Conservation (phyloP, 2,113 vertebrate genomes). For the Bungarus multicinctus region DNA sequence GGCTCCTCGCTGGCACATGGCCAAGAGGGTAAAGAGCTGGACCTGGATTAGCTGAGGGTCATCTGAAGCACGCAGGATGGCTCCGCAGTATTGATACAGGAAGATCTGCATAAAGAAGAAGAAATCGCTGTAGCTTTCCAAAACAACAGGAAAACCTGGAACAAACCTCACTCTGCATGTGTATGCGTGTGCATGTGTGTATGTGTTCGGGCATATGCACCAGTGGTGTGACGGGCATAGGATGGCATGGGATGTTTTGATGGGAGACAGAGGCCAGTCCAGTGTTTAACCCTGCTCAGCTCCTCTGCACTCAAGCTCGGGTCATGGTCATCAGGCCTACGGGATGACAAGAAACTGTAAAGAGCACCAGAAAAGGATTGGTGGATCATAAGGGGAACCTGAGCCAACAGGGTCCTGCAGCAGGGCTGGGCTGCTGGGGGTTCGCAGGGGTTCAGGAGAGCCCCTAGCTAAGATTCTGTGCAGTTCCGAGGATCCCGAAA, state of each 20-base stretch:
- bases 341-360: neutral
- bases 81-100: conserved; percentile 11
- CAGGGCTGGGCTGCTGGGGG: too few species aligned
- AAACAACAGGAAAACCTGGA: neutral
- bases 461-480: too few species aligned
- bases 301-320: neutral
- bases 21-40: neutral
- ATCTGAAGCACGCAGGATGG: conserved; percentile 6
- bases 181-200: too few species aligned
- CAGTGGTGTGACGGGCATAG: too few species aligned
- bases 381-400: neutral
- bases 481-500: too few species aligned
- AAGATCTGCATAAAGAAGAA: conserved; percentile 1
- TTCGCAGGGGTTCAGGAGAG: too few species aligned
- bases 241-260: neutral
- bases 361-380: neutral
- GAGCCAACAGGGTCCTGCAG: neutral
- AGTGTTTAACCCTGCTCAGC: neutral
- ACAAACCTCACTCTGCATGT: neutral
- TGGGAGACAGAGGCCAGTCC: neutral
- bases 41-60: conserved; percentile 12
- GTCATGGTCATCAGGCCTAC: neutral
- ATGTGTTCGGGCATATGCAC: too few species aligned
- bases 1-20: neutral
- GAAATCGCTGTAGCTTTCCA: neutral